These are phyloP conservation scores for Thryonomys swinderianus DNA, from an alignment of 2,113 vertebrate genomes.

Conservation along the genomic window DNA sequence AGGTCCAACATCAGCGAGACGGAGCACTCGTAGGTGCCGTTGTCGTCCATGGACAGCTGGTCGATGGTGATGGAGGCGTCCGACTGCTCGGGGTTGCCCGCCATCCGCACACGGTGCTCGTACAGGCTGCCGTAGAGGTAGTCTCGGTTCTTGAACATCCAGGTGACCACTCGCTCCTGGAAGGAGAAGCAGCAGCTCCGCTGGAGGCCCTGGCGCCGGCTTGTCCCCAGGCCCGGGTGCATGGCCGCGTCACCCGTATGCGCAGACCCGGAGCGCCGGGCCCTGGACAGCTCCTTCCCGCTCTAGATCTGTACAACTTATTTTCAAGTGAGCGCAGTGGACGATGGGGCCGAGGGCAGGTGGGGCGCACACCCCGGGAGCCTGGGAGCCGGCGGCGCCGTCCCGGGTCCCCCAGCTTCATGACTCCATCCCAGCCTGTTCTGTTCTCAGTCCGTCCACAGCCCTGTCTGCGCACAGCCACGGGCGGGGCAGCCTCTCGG, in stretches of 20 bases:
- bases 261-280: background rate
- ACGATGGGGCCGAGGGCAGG: too few relatives aligned
- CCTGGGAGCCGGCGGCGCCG: too few relatives aligned
- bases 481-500: too few relatives aligned
- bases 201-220: background rate
- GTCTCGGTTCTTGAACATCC: background rate
- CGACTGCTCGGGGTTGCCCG: fast-evolving
- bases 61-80: slow-evolving; percentile 85
- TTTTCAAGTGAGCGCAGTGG: background rate
- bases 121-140: slow-evolving; percentile 80
- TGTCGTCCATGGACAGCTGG: slow-evolving; percentile 89
- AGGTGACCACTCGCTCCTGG: slow-evolving; percentile 83
- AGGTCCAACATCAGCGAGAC: slow-evolving; percentile 85
- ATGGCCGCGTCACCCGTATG: fast-evolving
- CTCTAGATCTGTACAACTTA: too few relatives aligned
- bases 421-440: background rate
- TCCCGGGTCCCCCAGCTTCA: too few relatives aligned
- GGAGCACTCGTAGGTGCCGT: slow-evolving; percentile 86
- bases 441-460: background rate
- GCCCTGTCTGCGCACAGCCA: background rate
- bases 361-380: background rate
- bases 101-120: slow-evolving; percentile 79
- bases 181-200: background rate
- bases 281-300: background rate
- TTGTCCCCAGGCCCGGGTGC: background rate